Evolutionary conservation across 2,113 vertebrate species (phyloP).

Genomic region (Tylochromis polylepis): DNA sequence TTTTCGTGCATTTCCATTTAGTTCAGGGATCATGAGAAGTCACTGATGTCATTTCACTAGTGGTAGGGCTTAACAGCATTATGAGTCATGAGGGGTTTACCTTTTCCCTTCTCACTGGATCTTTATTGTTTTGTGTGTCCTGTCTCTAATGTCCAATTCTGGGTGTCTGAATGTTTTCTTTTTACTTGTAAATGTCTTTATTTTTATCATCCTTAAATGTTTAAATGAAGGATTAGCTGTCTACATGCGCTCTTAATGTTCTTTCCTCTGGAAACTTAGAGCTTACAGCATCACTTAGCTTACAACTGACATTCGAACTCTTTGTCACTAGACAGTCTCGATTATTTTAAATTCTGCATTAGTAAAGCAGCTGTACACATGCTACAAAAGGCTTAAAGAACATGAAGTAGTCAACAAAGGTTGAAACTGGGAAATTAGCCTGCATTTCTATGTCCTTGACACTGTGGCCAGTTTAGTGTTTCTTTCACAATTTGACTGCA

Average conservation of each 20-base stretch:
- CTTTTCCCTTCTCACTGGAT: neutral
- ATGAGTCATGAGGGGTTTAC: neutral
- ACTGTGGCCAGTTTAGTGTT: neutral
- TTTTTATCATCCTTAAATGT: neutral
- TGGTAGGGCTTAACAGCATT: neutral
- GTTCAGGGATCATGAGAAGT: constrained; percentile 16
- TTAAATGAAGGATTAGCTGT: neutral
- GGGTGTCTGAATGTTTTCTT: neutral
- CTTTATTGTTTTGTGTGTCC: neutral
- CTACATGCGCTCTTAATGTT: neutral
- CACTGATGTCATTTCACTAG: neutral
- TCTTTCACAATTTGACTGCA: neutral
- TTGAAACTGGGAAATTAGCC: neutral
- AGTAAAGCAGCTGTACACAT: neutral
- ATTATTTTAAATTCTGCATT: neutral
- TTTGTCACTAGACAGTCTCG: neutral
- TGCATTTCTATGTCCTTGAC: neutral
- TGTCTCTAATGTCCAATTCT: neutral
- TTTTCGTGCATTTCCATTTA: neutral
- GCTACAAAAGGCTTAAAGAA: neutral
- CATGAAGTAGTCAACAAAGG: no score
- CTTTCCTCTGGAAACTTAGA: accelerated
- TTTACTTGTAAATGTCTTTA: neutral
- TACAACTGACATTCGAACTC: neutral
- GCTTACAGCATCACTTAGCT: neutral